Evolutionary conservation across 1,140 invertebrate species (phyloP).

Genomic region (Diachasma alloeum): DNA sequence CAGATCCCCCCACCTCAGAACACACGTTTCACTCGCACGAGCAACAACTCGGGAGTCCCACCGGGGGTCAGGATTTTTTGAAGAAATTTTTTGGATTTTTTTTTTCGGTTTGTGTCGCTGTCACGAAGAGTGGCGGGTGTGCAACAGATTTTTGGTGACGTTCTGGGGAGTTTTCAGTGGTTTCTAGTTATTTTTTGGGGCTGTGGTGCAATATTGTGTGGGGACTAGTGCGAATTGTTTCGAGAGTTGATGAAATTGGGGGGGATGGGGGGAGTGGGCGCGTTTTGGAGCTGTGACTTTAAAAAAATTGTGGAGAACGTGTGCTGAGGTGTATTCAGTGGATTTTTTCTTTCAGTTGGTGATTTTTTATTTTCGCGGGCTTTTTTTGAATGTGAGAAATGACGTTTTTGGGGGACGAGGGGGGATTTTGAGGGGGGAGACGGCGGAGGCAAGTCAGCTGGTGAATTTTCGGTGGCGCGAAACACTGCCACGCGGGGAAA

Average conservation of each 20-base stretch:
- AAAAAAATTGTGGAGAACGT: background rate
- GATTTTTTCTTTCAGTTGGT: background rate
- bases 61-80: background rate
- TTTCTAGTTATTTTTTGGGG: background rate
- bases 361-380: background rate
- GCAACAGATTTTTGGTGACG: background rate
- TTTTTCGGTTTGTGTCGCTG: background rate
- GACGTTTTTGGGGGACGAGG: background rate
- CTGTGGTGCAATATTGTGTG: background rate
- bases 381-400: background rate
- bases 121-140: background rate
- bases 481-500: background rate
- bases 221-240: background rate
- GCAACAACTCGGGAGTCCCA: background rate
- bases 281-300: background rate
- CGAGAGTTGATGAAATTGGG: background rate
- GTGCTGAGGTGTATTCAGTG: background rate
- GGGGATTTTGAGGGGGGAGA: background rate
- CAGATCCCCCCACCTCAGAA: background rate
- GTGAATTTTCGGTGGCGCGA: background rate
- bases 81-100: background rate
- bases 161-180: background rate
- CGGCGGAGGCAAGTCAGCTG: background rate
- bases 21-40: conserved; percentile 4
- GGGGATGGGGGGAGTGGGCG: background rate